Evolutionary conservation across 1,140 invertebrate genomes (phyloP), one percentile per base, ranked within the genome.

Genomic region (Drosophila simulans): DNA sequence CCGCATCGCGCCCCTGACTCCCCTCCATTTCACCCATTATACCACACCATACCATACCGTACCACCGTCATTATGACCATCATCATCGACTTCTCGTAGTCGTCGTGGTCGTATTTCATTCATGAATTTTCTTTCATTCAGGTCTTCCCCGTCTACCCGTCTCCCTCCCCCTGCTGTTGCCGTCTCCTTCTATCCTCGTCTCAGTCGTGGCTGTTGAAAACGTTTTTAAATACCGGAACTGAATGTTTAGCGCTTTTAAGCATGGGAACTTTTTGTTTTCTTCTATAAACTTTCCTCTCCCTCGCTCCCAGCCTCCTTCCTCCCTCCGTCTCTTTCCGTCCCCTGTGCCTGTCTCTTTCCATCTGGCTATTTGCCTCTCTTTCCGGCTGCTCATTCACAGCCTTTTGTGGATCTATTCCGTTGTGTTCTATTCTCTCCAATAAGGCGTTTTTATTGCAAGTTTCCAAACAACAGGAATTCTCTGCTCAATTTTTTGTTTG

Each of bases 161-260:
- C 34, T 13, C 15, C 46, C 31, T 52, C 17, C 13, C 5, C 52
- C 10, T 10, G 17, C 8, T 45, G 13, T n/a, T 25, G 27, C 43
- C 46, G 37, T 35, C 54, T 56, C 39, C 35, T 45, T 40, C 31
- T n/a, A 31, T 35, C 45, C 20, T 42, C 42, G n/a, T 45, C 35
- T 77, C 53, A 17, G 34, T 64, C 55, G 74, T 78, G 81, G 59
- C 89, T 78, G 72, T 76, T 79, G 75, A 75, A 89, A 89, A 89
- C 84, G 88, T 90, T 89, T 89, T 90, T 89, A 89, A 89, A 89
- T 89, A 89, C 85, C 85, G 85, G 85, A 89, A 89, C 85, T 89
- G 85, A 89, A 89, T 89, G 85, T 89, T 89, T 89, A 89, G 71
- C 85, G 85, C 85, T 89, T 89, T 89, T 90, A 90, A 89, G 85